Percentiles rank a stretch among this genome's conserved stretches.
phyloP scores from a whole-genome alignment of 2,797 vertebrate genomes.

The Trichosurus vulpecula region DNA sequence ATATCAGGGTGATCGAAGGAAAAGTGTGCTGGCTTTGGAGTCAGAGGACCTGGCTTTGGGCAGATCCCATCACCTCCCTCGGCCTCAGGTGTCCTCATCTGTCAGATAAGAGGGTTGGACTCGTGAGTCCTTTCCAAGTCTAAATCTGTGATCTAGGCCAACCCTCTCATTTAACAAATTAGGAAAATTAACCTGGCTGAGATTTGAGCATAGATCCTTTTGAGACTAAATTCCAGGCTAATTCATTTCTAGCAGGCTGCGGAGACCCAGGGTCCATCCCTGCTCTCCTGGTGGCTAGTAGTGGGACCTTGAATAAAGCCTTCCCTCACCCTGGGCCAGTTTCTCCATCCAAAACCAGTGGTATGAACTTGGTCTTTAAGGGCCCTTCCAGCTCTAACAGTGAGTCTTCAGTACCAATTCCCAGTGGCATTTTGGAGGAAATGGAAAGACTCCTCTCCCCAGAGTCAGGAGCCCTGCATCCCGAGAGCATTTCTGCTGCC shows the following conservation, averaged over 20 bases:
- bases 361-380: neutral
- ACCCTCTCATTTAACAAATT: neutral
- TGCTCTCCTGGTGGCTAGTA: neutral
- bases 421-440: neutral
- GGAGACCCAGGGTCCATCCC: neutral
- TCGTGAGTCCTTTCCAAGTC: neutral
- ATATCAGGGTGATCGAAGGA: neutral
- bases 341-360: neutral
- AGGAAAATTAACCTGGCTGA: neutral
- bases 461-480: neutral
- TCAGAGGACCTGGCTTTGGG: neutral
- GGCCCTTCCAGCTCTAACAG: neutral
- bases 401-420: neutral
- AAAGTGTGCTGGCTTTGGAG: neutral
- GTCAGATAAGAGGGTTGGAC: neutral
- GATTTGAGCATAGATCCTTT: neutral
- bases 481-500: neutral
- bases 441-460: neutral
- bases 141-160: neutral
- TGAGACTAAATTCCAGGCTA: neutral
- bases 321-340: neutral
- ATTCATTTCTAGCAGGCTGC: neutral
- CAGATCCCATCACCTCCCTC: neutral
- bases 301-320: neutral
- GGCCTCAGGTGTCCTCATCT: neutral